Conservation (phyloP, 2,797 vertebrate genomes). For the Peromyscus attwateri region DNA sequence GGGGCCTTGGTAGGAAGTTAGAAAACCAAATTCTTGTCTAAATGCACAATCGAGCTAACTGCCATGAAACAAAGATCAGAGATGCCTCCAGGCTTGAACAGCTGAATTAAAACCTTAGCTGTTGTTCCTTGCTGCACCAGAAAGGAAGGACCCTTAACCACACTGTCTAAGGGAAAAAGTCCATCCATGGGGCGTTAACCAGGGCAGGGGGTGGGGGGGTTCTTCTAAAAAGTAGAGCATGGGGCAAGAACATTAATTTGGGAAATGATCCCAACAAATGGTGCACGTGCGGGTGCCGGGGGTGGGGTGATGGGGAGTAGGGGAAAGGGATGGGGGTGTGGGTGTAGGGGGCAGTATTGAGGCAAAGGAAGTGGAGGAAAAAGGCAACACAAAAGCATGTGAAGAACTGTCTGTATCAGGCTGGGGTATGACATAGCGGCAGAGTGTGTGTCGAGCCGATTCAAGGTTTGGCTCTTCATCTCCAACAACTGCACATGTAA, state of each 20-base stretch:
- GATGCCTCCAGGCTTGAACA: not conserved
- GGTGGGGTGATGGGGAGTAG: no score
- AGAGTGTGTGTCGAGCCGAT: no score
- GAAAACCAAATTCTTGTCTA: constrained; percentile 17
- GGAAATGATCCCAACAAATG: not conserved
- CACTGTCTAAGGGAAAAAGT: not conserved
- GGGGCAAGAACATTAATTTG: not conserved
- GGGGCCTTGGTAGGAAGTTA: not conserved
- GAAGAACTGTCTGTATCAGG: not conserved
- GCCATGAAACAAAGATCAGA: not conserved
- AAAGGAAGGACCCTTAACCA: not conserved
- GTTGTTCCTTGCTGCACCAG: not conserved
- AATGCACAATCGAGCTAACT: not conserved
- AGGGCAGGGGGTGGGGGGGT: not conserved
- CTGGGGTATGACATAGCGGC: no score
- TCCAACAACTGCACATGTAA: not conserved
- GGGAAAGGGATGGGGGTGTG: no score
- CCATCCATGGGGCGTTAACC: not conserved
- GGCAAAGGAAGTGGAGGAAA: not conserved
- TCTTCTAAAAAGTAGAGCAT: not conserved
- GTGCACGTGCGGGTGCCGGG: no score
- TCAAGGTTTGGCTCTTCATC: not conserved
- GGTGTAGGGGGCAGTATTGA: not conserved
- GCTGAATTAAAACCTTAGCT: not conserved
- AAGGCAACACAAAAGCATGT: not conserved